Base-by-base conservation (phyloP, 2,888 invertebrate genomes). In the Apamea epomidion region DNA sequence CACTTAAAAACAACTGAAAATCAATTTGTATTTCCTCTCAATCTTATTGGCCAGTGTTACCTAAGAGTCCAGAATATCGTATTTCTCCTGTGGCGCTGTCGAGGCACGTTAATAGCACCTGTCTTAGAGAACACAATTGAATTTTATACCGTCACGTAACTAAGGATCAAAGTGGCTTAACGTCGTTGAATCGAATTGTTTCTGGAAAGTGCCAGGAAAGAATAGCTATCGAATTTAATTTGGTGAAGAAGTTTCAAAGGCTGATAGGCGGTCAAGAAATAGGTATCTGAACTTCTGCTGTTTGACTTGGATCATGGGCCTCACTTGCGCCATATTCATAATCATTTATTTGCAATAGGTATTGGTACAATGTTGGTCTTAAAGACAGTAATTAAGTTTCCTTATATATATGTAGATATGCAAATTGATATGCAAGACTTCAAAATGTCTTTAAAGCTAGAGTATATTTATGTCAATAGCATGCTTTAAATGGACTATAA, bases 101-200 rank as follows among this genome's bases (percentile, higher is more conserved):
- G 60, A 77, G 48, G 7, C n/a, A 87, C 68, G 60, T 81, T 77
- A 85, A 87, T 70, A 65, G 67, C 64, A 85, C 76, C 81, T 85
- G 72, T 85, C 85, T 81, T 74, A 72, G 69, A 72, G 69, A 85
- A 37, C 18, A 67, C 74, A 81, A 88, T 85, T 88, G 86, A 85
- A 88, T 88, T 85, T 81, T 77, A 85, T 74, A 68, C 62, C 51
- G 82, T 60, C 76, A 80, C 82, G 88, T 88, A 81, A 81, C 72
- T 69, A 64, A 69, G 58, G 85, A 75, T 81, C 74, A 72, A 74
- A 85, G 62, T 73, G 62, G 71, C 65, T 88, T 78, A 81, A 69
- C 85, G 81, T 65, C 65, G 14, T 60, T 73, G 64, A 88, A 78
- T 85, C 69, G 72, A 85, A 85, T 73, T 81, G 77, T 77, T 75